Base-by-base conservation (phyloP, 1,140 invertebrate genomes). In the Calosoma granatense region DNA sequence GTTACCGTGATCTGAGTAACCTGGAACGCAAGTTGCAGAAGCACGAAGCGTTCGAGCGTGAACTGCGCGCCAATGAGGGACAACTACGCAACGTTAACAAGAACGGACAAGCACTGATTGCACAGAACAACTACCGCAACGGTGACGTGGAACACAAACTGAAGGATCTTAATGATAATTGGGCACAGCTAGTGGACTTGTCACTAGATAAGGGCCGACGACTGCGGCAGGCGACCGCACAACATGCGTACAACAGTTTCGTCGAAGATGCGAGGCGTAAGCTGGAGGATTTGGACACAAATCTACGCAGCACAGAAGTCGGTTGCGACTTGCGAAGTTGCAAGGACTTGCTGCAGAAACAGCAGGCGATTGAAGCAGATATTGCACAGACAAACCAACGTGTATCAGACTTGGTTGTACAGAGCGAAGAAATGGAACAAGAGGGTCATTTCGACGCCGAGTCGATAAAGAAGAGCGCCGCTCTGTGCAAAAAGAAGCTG, bases 31-130 rank as follows among this genome's bases (percentile, higher is more conserved):
- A 98, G 71, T 74, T 98, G 1, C 92, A 98, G 71, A 97, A 97
- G 68, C 96, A 99, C 68, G 94, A 98, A 72, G 96, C 95, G 0
- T 98, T 98, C 70, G 94, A 98, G 67, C 78, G 94, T 17, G 97
- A 99, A 70, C 71, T 99, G 3, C 79, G 90, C 36, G 89, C 92
- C 0, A 96, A 96, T 69, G 90, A 94, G 72, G 90, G 90, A 14
- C 88, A 92, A 67, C 72, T 97, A 11, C 73, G 88, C 36, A 83
- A 83, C 43, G 86, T 95, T 2, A 93, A 92, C 60, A 92, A 90
- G 65, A 74, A 82, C 52, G 88, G 85, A 2, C 78, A 86, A 67
- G 79, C 78, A 14, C 64, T 90, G 17, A 84, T 88, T 57, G 79
- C 80, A 0, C 81, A 85, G 60, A 79, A 82, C 36, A 88, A 89